A percentile compares a stretch with the other conserved stretches of the same genome.
phyloP scores from a whole-genome alignment of 92 coral and sea anemone genomes.

The Scolanthus callimorphus region DNA sequence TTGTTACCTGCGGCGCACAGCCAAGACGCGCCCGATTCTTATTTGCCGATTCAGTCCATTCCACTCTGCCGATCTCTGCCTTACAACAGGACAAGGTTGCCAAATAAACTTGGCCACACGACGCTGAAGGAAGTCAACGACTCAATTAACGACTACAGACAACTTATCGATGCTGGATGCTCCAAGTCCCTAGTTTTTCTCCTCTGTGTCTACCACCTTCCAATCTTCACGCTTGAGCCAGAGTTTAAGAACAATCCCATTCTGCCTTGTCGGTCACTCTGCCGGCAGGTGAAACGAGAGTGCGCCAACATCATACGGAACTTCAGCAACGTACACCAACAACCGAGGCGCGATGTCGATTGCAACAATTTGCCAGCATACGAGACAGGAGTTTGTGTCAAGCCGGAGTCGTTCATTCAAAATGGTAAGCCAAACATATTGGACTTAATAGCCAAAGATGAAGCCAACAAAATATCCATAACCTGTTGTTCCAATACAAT shows the following conservation, averaged over 20 bases:
- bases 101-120: constrained; percentile 54
- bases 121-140: constrained; percentile 42
- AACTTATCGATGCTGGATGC: constrained; percentile 57
- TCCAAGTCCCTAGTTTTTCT: constrained; percentile 64
- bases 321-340: constrained; percentile 45
- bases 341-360: constrained; percentile 15
- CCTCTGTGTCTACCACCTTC: constrained; percentile 71
- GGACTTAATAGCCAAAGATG: too few relatives aligned
- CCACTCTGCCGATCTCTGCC: constrained; percentile 65
- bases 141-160: constrained; percentile 15
- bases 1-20: too few relatives aligned
- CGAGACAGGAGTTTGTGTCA: constrained; percentile 62
- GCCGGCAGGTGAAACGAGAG: constrained; percentile 56
- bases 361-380: constrained; percentile 68
- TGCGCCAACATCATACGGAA: constrained; percentile 50
- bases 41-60: too few relatives aligned
- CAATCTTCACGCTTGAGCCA: constrained; percentile 56
- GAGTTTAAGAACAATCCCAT: constrained; percentile 45
- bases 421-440: constrained; percentile 41
- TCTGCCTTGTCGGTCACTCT: constrained; percentile 74
- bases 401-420: constrained; percentile 48
- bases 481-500: too few relatives aligned
- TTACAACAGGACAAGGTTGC: constrained; percentile 76
- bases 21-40: too few relatives aligned
- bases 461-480: too few relatives aligned